A percentile compares a stretch with the other conserved stretches of the same genome.
Conservation (phyloP, 2,113 vertebrate species). For the Dolichotis patagonum region DNA sequence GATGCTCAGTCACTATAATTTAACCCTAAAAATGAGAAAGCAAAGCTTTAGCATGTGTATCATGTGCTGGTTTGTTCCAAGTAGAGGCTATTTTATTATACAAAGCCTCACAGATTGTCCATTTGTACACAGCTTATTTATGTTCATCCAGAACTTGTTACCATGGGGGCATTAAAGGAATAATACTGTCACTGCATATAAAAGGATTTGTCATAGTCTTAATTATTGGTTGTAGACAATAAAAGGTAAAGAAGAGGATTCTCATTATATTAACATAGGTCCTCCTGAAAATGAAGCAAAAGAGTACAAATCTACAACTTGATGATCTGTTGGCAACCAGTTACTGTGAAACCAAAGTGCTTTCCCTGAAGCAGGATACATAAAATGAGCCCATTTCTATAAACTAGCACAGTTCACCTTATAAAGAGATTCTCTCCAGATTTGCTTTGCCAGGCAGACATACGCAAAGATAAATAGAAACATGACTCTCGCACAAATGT, state of each 20-base stretch:
- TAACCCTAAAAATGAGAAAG: conserved; percentile 49
- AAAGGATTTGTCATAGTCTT: conserved; percentile 41
- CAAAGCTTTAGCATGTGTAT: background rate
- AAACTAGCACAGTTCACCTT: conserved; percentile 37
- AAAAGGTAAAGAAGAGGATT: background rate
- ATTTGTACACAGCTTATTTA: background rate
- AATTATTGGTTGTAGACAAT: conserved; percentile 46
- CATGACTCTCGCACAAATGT: conserved; percentile 76
- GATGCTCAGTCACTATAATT: conserved; percentile 58
- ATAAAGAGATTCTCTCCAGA: conserved; percentile 63
- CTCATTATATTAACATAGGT: background rate
- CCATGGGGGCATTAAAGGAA: background rate
- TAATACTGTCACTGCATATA: background rate
- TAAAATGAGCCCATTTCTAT: conserved; percentile 64
- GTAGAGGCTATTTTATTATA: conserved; percentile 21
- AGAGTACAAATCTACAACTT: background rate
- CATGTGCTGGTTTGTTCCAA: background rate
- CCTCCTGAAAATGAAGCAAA: background rate
- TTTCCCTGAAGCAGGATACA: conserved; percentile 35
- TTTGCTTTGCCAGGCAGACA: conserved; percentile 47
- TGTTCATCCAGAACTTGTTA: background rate
- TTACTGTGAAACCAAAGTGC: background rate
- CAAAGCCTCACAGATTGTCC: background rate
- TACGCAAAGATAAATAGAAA: conserved; percentile 80
- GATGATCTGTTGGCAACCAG: background rate